phyloP scores from a whole-genome alignment of 1,140 invertebrate genomes.

The Melanaphis sacchari region DNA sequence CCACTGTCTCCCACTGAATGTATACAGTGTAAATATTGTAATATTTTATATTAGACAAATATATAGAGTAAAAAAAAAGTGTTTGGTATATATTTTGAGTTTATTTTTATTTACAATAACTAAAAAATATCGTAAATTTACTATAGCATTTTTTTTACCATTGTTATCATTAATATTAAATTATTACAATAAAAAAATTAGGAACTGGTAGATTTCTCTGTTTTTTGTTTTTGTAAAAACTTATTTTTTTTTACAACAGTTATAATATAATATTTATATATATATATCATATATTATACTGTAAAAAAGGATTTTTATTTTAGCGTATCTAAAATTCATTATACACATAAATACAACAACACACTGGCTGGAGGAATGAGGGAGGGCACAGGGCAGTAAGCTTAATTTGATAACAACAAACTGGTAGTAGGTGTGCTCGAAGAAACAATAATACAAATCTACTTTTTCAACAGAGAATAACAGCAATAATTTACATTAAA shows the following conservation, averaged over 20 bases:
- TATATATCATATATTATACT: neutral
- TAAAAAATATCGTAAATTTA: conserved; percentile 57
- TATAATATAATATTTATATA: conserved; percentile 30
- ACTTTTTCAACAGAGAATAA: conserved; percentile 56
- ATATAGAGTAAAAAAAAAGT: neutral
- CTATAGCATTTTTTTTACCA: conserved; percentile 52
- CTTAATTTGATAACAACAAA: conserved; percentile 27
- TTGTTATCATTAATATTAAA: conserved; percentile 57
- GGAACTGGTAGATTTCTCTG: conserved; percentile 57
- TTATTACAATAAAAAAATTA: conserved; percentile 57
- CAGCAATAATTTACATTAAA: conserved; percentile 54
- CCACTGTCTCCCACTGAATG: neutral
- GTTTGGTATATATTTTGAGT: conserved; percentile 45
- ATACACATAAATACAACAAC: conserved; percentile 45
- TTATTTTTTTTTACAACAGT: conserved; percentile 37
- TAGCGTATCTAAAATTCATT: conserved; percentile 53
- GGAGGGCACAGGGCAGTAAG: conserved; percentile 5
- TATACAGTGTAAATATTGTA: neutral
- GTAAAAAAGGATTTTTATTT: conserved; percentile 13
- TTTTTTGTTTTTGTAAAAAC: conserved; percentile 39
- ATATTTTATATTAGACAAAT: neutral
- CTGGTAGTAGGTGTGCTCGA: conserved; percentile 43
- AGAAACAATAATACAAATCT: conserved; percentile 55
- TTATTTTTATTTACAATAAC: conserved; percentile 55
- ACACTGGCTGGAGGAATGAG: neutral